phyloP scores from a whole-genome alignment of 2,888 invertebrate genomes.

The Lasioglossum leucozonium region DNA sequence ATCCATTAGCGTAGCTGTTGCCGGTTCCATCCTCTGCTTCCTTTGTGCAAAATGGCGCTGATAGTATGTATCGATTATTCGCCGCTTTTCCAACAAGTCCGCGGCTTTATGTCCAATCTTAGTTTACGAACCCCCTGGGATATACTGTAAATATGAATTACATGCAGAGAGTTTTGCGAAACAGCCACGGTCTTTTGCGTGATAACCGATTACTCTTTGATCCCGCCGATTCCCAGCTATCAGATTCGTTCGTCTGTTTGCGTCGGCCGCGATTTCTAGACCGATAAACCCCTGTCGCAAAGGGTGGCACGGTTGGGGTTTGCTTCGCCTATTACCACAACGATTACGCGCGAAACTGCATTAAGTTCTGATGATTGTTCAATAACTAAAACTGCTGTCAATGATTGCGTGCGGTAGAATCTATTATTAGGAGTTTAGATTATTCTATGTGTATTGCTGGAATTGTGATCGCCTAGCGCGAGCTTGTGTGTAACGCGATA shows the following conservation, averaged over 20 bases:
- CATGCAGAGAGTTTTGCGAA: neutral
- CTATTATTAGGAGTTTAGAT: too few species aligned
- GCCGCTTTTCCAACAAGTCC: slow-evolving; percentile 35
- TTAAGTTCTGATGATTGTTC: slow-evolving; percentile 24
- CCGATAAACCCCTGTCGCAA: neutral
- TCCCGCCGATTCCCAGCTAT: neutral
- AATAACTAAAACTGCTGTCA: neutral
- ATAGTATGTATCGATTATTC: slow-evolving; percentile 62
- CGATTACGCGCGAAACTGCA: slow-evolving; percentile 41
- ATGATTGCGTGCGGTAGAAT: too few species aligned
- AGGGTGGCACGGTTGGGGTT: neutral
- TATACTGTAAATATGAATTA: slow-evolving; percentile 22
- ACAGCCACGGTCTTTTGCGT: neutral
- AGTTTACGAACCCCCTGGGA: slow-evolving; percentile 9
- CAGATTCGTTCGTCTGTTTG: neutral
- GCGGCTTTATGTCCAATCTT: slow-evolving; percentile 34
- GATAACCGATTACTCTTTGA: neutral
- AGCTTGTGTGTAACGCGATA: neutral
- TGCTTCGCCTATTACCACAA: neutral
- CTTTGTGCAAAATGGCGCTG: slow-evolving; percentile 50
- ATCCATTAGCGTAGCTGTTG: neutral
- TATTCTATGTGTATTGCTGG: too few species aligned
- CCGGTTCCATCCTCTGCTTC: neutral
- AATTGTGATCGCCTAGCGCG: too few species aligned
- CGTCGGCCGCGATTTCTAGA: neutral